phyloP scores from a whole-genome alignment of 1,140 invertebrate species.

The Drosophila auraria region DNA sequence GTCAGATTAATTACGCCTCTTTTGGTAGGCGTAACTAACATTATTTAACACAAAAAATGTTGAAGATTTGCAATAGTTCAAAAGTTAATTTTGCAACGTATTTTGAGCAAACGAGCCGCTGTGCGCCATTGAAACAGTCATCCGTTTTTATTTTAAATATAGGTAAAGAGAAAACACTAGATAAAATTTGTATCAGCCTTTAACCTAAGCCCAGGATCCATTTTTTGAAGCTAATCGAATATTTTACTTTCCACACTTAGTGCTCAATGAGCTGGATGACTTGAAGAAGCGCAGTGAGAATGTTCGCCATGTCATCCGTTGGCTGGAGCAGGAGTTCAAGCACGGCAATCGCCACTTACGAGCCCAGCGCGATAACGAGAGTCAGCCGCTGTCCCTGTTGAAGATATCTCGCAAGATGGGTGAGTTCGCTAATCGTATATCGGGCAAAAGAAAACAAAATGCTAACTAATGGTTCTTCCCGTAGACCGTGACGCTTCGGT shows the following conservation, averaged over 20 bases:
- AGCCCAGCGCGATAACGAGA: conserved; percentile 92
- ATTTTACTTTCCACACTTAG: conserved; percentile 85
- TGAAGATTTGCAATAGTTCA: too few relatives aligned
- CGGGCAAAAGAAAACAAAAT: background rate
- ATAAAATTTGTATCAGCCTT: background rate
- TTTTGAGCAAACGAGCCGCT: too few relatives aligned
- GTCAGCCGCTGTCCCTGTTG: conserved; percentile 89
- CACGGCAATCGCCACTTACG: conserved; percentile 93
- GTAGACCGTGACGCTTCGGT: conserved; percentile 82
- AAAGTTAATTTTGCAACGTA: too few relatives aligned
- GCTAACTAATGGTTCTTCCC: conserved; percentile 2
- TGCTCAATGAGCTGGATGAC: conserved; percentile 94
- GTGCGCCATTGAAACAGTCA: too few relatives aligned
- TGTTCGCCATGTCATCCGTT: conserved; percentile 95
- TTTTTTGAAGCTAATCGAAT: background rate
- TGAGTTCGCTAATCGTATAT: conserved; percentile 31
- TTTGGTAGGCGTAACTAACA: too few relatives aligned
- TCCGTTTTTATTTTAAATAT: background rate
- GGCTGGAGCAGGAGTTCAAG: conserved; percentile 94
- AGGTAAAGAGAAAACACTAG: too few relatives aligned
- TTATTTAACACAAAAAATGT: too few relatives aligned
- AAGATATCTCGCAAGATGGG: conserved; percentile 89
- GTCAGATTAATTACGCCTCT: too few relatives aligned
- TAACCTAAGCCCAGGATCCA: background rate
- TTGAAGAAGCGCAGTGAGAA: conserved; percentile 91